Base-by-base conservation (phyloP, 2,113 vertebrate species). In the Cebidichthys violaceus region DNA sequence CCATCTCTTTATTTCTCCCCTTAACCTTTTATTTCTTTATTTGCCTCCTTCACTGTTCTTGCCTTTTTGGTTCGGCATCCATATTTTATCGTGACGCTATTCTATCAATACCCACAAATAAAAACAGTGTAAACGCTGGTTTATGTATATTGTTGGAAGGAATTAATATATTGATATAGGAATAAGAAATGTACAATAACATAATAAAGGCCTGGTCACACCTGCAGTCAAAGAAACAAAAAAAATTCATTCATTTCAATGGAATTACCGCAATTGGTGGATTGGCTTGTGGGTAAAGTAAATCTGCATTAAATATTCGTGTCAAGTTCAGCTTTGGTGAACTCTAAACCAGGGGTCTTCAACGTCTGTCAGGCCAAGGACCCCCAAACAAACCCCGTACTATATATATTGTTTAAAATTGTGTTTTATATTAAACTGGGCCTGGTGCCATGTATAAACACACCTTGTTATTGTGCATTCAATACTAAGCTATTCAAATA, bases 1-100 rank as follows among this genome's bases (percentile, higher is more conserved):
- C 67, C 37, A 47, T 14, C 11, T 45, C 24, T 67, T 41, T 70
- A n/a, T 75, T 75, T 77, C 45, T 74, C 57, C 55, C 27, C 64
- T 73, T 54, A 72, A 50, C 20, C 39, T 75, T 75, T 76, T 11
- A 33, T 33, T 33, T 1, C 35, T 70, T 6, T 41, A 13, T 62
- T 77, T 0, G 20, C 22, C 72, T 41, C 24, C 17, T 68, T 79
- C 54, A 9, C n/a, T 71, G 29, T 37, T 11, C 50, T 65, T 17
- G 18, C 27, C 33, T 3, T 66, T 66, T 29, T 65, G 9, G 20
- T 33, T 61, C 27, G 59, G 70, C 22, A 14, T 37, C 2, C 17
- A 71, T 70, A 57, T 67, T 47, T 47, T n/a, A 35, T 22, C 70
- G 54, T 55, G 83, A 70, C 35, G 31, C 45, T 9, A n/a, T n/a